Percentiles rank a stretch among this genome's conserved stretches.
phyloP scores from a whole-genome alignment of 2,888 invertebrate genomes.

The Ypsolopha sequella region DNA sequence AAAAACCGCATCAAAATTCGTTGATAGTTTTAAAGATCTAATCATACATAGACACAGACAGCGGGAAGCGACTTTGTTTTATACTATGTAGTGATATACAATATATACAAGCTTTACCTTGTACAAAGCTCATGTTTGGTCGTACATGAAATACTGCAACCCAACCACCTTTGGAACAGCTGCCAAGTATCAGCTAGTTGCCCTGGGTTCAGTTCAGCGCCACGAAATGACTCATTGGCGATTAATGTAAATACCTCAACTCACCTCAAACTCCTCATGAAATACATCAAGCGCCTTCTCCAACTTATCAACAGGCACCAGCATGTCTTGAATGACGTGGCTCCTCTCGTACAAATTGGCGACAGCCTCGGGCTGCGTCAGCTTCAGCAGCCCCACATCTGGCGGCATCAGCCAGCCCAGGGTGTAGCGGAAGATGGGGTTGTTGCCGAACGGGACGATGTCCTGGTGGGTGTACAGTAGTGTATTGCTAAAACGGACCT shows the following conservation, averaged over 20 bases:
- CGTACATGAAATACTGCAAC: no score
- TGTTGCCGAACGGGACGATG: conserved; percentile 87
- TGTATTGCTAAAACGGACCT: background rate
- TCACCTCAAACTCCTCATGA: conserved; percentile 76
- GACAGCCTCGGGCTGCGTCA: conserved; percentile 79
- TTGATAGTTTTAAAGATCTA: no score
- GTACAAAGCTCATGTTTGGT: no score
- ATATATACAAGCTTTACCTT: no score
- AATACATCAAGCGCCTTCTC: conserved; percentile 74
- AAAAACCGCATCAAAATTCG: no score
- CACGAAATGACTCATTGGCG: no score
- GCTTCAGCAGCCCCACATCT: conserved; percentile 83
- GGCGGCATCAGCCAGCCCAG: conserved; percentile 89
- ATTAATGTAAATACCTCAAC: background rate
- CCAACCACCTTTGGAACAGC: no score
- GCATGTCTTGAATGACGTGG: conserved; percentile 86
- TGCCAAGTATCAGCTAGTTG: no score
- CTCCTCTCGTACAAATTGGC: conserved; percentile 79
- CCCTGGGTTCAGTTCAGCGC: no score
- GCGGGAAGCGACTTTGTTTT: no score
- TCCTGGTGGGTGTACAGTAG: conserved; percentile 62
- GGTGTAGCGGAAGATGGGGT: conserved; percentile 76
- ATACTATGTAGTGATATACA: no score
- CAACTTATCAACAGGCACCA: conserved; percentile 76
- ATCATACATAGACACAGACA: no score